phyloP scores from a whole-genome alignment of 2,888 invertebrate species.

The Dolomedes plantarius region DNA sequence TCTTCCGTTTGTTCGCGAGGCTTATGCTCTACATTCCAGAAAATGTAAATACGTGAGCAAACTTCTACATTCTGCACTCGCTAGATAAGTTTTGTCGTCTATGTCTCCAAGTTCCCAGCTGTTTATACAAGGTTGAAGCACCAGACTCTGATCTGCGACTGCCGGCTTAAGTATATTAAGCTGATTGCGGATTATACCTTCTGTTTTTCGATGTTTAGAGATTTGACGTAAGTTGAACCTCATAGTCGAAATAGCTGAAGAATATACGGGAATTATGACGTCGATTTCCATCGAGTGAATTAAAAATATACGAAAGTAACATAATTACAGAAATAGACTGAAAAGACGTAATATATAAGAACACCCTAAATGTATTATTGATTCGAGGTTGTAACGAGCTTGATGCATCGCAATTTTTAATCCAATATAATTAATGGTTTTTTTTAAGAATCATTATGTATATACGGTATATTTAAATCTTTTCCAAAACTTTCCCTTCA shows the following conservation, averaged over 20 bases:
- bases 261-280: too few species aligned
- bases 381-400: too few species aligned
- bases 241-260: neutral
- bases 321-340: too few species aligned
- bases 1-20: conserved; percentile 24
- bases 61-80: conserved; percentile 17
- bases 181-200: neutral
- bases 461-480: too few species aligned
- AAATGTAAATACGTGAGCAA: conserved; percentile 27
- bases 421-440: too few species aligned
- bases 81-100: conserved; percentile 24
- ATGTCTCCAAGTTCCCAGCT: conserved; percentile 27
- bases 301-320: too few species aligned
- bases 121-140: conserved; percentile 21
- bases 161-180: conserved; percentile 7
- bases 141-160: neutral
- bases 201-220: neutral
- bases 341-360: too few species aligned
- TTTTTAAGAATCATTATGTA: too few species aligned
- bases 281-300: too few species aligned
- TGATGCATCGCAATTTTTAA: too few species aligned
- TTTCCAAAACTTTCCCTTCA: too few species aligned
- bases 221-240: neutral
- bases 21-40: conserved; percentile 35
- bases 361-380: too few species aligned